Evolutionary conservation across 2,888 invertebrate genomes (phyloP).

Genomic region (Parnassius glacialis): DNA sequence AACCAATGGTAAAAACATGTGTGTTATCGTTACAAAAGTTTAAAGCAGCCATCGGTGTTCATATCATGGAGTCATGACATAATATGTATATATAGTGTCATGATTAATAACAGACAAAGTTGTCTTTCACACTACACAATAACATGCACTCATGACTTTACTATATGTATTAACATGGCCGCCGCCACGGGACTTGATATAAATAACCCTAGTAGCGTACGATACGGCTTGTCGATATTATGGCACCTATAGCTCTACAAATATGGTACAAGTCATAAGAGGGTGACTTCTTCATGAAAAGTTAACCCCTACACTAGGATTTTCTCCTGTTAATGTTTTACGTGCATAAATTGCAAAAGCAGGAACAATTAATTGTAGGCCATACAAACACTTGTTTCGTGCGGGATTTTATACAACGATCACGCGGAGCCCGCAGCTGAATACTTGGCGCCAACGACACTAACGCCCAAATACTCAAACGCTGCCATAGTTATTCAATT

Average conservation of each 20-base stretch:
- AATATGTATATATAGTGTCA: constrained; percentile 11
- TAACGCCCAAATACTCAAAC: too few relatives aligned
- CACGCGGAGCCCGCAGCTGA: too few relatives aligned
- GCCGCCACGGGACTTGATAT: constrained; percentile 35
- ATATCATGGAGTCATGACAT: constrained; percentile 11
- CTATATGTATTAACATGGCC: constrained; percentile 26
- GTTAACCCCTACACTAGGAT: too few relatives aligned
- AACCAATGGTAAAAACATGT: neutral
- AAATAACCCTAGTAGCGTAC: constrained; percentile 38
- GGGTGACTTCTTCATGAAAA: neutral
- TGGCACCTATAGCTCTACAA: constrained; percentile 15
- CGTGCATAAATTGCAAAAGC: too few relatives aligned
- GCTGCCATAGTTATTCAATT: too few relatives aligned
- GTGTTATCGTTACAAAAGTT: constrained; percentile 15
- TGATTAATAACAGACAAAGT: constrained; percentile 31
- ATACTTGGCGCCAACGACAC: too few relatives aligned
- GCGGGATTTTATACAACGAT: too few relatives aligned
- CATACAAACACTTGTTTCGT: too few relatives aligned
- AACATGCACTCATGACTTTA: constrained; percentile 27
- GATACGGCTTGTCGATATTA: constrained; percentile 31
- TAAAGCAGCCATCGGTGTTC: constrained; percentile 13
- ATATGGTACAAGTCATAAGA: constrained; percentile 16
- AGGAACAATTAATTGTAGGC: too few relatives aligned
- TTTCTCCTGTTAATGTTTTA: too few relatives aligned
- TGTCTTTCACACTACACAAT: constrained; percentile 5